Evolutionary conservation across 2,113 vertebrate genomes (phyloP), one percentile per base, ranked within the genome.

Genomic region (Vulpes lagopus): DNA sequence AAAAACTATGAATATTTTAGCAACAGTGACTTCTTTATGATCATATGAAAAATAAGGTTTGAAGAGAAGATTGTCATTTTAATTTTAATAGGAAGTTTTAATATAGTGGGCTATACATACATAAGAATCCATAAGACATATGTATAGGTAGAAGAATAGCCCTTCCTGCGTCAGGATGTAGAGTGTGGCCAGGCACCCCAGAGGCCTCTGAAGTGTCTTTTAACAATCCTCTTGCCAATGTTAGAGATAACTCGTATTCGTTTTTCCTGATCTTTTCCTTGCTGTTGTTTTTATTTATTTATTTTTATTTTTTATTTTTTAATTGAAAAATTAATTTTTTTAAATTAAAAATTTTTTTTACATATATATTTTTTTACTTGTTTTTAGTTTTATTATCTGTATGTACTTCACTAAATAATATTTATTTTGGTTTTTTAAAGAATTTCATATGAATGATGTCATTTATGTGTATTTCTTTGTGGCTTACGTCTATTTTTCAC

Each of bases 1-100:
- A 71, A 96, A 91, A 92, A 88, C 82, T 57, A 55, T 35, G 35
- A 84, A n/a, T 95, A 35, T 74, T 85, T 97, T 89, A 85, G 7
- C 8, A 89, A n/a, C 16, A 76, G 43, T 71, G 22, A 85, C 38
- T 62, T 95, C 25, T 55, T 85, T 94, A 87, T 55, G 65, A 76
- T 57, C 14, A 79, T 67, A n/a, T 65, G 71, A 87, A 89, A 95
- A 91, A 59, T 59, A 89, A 83, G 64, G 27, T 95, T 88, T 93
- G 74, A 96, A 71, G 49, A 83, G 51, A 76, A 88, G 22, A 89
- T 65, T 89, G 11, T 76, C 14, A 93, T 57, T 65, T 23, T 88
- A 82, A 60, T 95, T 89, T 97, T 60, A 80, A 12, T 64, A 67
- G 38, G 43, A 62, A 65, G 76, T 91, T 97, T 95, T 84, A 87